Evolutionary conservation across 35 echinoderm and acorn worm species (phyloP), one percentile per base, ranked within the genome.

Genomic region (Chiridota heheva): DNA sequence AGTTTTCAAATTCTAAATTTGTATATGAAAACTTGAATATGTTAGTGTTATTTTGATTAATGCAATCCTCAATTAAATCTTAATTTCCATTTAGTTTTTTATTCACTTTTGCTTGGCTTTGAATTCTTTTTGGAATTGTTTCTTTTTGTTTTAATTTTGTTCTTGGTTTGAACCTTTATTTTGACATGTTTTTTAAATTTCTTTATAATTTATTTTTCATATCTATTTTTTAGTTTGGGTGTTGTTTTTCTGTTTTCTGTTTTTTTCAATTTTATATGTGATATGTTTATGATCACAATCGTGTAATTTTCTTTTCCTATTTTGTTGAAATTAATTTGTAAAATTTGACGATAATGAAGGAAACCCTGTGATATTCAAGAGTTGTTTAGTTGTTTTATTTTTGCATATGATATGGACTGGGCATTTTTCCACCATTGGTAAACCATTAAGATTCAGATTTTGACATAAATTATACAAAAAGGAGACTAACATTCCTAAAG

Each of bases 331-430:
- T 75, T 75, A 44, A 49, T 37, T 33, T 10, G 27, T 37, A 7
- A 81, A 81, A 81, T 81, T 64, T 81, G 77, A 41, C 3, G 28
- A n/a, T n/a, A 81, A 41, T 3, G 35, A 4, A n/a, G 2, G 10
- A 81, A 22, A 63, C 5, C 37, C 25, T 25, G 13, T 66, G n/a
- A 6, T 57, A 8, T 65, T 30, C 38, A 3, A 1, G 25, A 36
- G 26, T 6, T 63, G 55, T 81, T 26, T 43, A 3, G 10, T 64
- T 64, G 6, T 16, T 3, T n/a, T 36, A 65, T 22, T n/a, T n/a
- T n/a, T 29, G 10, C 8, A 63, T 10, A 15, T 16, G 6, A 63
- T 63, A 22, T 8, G 27, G 17, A 63, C 7, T 10, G 60, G 60
- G 17, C 31, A 22, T 29, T 22, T 22, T 8, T 63, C 60, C 7